These are phyloP conservation scores for Chironomus riparius DNA, from an alignment of 2,888 invertebrate species.

Conservation along the genomic window DNA sequence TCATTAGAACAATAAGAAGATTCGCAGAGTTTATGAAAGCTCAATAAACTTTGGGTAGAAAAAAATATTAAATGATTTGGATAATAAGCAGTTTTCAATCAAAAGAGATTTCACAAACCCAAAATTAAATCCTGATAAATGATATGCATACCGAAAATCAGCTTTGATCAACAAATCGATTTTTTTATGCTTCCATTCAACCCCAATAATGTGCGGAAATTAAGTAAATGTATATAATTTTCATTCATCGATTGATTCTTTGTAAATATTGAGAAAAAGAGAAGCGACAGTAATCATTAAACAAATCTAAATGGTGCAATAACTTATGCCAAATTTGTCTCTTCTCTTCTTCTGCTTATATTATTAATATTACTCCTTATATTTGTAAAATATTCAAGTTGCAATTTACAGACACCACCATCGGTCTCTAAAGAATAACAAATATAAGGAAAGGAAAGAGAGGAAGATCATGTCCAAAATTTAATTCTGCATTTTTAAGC, in stretches of 20 bases:
- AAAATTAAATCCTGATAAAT: too few relatives aligned
- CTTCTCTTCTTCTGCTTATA: not conserved
- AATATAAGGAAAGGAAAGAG: not conserved
- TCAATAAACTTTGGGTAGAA: too few relatives aligned
- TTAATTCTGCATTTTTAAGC: not conserved
- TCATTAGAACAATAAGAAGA: too few relatives aligned
- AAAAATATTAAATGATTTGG: too few relatives aligned
- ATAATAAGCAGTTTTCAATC: too few relatives aligned
- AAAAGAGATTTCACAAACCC: too few relatives aligned
- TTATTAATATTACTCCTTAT: not conserved
- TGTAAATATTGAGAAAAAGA: not conserved
- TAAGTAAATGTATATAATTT: not conserved
- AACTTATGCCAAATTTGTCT: conserved; percentile 19
- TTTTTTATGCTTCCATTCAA: too few relatives aligned
- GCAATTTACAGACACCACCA: not conserved
- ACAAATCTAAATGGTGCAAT: conserved; percentile 6
- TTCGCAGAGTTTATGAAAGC: too few relatives aligned
- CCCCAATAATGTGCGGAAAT: not conserved
- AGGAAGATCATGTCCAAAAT: not conserved
- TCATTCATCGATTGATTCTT: not conserved
- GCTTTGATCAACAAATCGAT: too few relatives aligned
- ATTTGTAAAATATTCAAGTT: not conserved
- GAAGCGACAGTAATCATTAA: not conserved
- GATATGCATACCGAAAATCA: too few relatives aligned
- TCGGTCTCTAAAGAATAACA: not conserved